Conservation (phyloP, 2,888 invertebrate genomes). For the Creontiades dilutus region DNA sequence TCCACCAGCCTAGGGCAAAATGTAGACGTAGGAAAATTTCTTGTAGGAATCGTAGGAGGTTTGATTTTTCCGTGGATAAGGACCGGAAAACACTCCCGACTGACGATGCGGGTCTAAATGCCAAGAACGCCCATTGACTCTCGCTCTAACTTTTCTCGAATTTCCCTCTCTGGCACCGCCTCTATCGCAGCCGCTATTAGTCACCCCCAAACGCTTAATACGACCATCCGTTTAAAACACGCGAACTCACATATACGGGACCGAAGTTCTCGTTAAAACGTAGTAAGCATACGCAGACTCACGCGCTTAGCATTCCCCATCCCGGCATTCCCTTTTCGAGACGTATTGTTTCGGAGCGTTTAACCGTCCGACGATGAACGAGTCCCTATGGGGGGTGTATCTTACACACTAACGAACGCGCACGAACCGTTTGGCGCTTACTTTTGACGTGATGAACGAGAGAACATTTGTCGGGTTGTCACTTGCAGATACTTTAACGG, state of each 20-base stretch:
- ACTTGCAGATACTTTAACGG: not conserved
- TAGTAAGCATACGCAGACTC: not conserved
- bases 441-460: not conserved
- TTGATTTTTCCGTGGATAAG: not conserved
- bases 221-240: constrained; percentile 3
- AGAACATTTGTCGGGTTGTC: constrained; percentile 2
- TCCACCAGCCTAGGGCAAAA: too few species aligned
- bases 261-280: not conserved
- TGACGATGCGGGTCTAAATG: not conserved
- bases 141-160: not conserved
- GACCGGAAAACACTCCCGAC: not conserved
- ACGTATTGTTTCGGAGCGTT: constrained; percentile 14
- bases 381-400: not conserved
- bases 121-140: not conserved
- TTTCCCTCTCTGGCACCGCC: not conserved
- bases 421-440: not conserved
- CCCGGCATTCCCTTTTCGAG: not conserved
- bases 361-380: not conserved
- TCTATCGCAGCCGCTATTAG: not conserved
- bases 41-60: not conserved
- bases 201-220: constrained; percentile 23
- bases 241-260: not conserved
- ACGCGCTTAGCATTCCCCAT: not conserved
- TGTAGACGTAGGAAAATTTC: not conserved
- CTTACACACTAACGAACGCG: not conserved